Percentiles rank a stretch among this genome's conserved stretches.
phyloP scores from a whole-genome alignment of 1,140 invertebrate species.

The Saxidomus purpurata region DNA sequence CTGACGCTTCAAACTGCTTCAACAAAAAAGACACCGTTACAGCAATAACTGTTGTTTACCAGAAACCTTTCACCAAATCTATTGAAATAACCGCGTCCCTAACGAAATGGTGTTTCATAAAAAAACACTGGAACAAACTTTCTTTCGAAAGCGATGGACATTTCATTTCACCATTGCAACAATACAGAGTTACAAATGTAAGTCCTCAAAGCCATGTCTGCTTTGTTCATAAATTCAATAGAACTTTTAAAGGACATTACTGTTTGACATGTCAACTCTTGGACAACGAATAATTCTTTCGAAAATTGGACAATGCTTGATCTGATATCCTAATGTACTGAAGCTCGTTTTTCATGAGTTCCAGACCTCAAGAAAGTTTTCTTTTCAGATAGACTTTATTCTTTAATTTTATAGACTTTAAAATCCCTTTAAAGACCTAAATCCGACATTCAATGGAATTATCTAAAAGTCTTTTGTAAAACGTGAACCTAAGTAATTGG shows the following conservation, averaged over 20 bases:
- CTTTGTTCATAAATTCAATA: background rate
- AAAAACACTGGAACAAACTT: too few species aligned
- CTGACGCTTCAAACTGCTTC: too few species aligned
- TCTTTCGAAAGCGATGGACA: too few species aligned
- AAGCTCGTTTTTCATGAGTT: too few species aligned
- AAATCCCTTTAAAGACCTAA: slow-evolving; percentile 33
- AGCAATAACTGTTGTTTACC: too few species aligned
- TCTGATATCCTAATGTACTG: background rate
- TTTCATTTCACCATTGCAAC: too few species aligned
- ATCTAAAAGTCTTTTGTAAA: background rate
- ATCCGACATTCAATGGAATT: slow-evolving; percentile 13
- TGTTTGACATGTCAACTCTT: background rate
- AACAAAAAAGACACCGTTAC: too few species aligned
- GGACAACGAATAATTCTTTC: background rate
- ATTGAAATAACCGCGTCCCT: too few species aligned
- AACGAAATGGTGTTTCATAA: too few species aligned
- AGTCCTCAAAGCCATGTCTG: background rate
- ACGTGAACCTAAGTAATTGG: slow-evolving; percentile 44
- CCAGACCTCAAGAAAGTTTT: too few species aligned
- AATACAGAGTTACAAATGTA: too few species aligned
- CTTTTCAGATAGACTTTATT: background rate
- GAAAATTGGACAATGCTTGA: background rate
- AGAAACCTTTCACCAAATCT: too few species aligned
- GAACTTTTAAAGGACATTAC: background rate
- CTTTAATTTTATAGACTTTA: slow-evolving; percentile 11